Evolutionary conservation across 2,888 invertebrate genomes (phyloP), one percentile per base, ranked within the genome.

Genomic region (Eristalis pertinax): DNA sequence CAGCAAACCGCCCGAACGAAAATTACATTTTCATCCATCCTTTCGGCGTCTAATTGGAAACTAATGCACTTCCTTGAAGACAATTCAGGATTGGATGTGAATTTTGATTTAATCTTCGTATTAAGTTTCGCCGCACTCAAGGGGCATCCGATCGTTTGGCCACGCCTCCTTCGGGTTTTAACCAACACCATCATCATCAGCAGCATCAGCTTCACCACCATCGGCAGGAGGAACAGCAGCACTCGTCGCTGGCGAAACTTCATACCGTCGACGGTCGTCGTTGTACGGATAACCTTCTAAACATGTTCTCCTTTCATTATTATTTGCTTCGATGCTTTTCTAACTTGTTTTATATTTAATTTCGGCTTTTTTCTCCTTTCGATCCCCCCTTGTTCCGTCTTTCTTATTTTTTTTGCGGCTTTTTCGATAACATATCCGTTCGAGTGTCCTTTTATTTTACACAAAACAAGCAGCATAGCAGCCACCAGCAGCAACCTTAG

Each of bases 381-480:
- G 0, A 15, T 13, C 13, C 15, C 5, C 43, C 19, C 4, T 50
- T 19, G 4, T n/a, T 10, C n/a, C 22, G 11, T 64, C 15, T 41
- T 29, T 72, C 50, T 50, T 43, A 43, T 56, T 41, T 41, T 82
- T 80, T 68, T 58, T 60, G 41, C 19, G 19, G 32, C 19, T 73
- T 83, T 63, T 68, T 79, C 60, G 41, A 74, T 65, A 78, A 68
- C 83, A 83, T 83, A 87, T 83, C 87, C 83, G 79, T 72, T 87
- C n/a, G 75, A 87, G 75, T 87, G 87, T 87, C 87, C 87, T 87
- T 84, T 83, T 75, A 78, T 83, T 50, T 50, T 4, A 56, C 24
- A 26, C 26, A 58, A 64, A 26, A 75, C 56, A 65, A 43, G 60
- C 24, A 60, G 24, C 43, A 60, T 26, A 15, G 26, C 60, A 10